Base-by-base conservation (phyloP, 2,888 invertebrate species). In the Galerucella pusilla region DNA sequence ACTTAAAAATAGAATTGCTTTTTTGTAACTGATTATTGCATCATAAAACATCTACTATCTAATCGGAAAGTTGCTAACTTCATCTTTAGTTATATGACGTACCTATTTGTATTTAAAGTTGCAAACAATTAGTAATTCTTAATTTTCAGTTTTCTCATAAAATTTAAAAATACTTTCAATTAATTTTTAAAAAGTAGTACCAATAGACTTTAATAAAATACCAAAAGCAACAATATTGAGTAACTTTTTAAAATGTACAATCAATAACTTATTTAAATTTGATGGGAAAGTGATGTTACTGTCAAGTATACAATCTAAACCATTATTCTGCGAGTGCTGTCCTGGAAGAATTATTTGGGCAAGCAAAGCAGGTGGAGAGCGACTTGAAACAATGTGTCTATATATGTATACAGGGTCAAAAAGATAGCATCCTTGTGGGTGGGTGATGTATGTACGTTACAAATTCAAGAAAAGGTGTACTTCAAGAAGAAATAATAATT, bases 401-500 rank as follows among this genome's bases (percentile, higher is more conserved):
- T 59, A 64, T 28, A 28, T 42, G 7, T 42, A 42, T 54, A 67
- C 60, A 46, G 77, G 77, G 75, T 71, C 61, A 74, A 76, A 76
- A 76, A 54, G 75, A 79, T 76, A 77, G 75, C 74, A 77, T 75
- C 71, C 75, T 76, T 75, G 78, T 78, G 79, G 79, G 80, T 80
- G 80, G 80, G 78, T 79, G 79, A 76, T 78, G 78, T 74, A 79
- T 75, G 78, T 74, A 76, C 75, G 79, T 78, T 78, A 70, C 74
- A 75, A 71, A 73, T 75, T 68, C 67, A 79, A 77, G 78, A 77
- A 81, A 82, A 81, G 81, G 82, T 81, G 81, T 81, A 81, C 80
- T 80, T 82, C 78, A 81, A 78, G 76, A 77, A 76, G 75, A 79
- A 80, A 80, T 80, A 79, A 77, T 78, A 81, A 81, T 80, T 81